Base-by-base conservation (phyloP, 2,113 vertebrate genomes). In the Amia ocellicauda region DNA sequence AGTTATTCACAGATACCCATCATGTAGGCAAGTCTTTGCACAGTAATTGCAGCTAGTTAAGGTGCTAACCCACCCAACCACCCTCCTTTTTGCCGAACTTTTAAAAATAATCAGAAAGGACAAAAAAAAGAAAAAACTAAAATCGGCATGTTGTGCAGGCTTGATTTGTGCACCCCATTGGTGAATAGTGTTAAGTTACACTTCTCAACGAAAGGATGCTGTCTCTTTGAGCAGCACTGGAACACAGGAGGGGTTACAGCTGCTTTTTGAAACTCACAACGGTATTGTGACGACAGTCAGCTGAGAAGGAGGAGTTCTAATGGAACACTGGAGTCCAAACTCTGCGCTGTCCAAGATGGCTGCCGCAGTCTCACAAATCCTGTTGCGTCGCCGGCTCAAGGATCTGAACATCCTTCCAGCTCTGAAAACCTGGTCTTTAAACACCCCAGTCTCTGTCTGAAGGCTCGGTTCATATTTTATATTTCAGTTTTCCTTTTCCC, bases 371-470 rank as follows among this genome's bases (percentile, higher is more conserved):
- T 20, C 4, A 3, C 9, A 8, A 53, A n/a, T 53, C 51, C 24
- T 8, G 5, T 1, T 26, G 24, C 41, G 17, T 53, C 51, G 20
- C 51, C 22, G 16, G 24, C 52, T 27, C 11, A 5, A 42, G 52
- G 60, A 51, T 29, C 36, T 14, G 17, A 26, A 42, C 27, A 23
- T 68, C 67, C 60, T 63, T 75, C 63, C 76, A 81, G 74, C 84
- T n/a, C n/a, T 72, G 84, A 75, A 85, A 70, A 80, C 54, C 58
- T 80, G 65, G 73, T 82, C 60, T 74, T 76, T 69, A 78, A 58
- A 50, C 81, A 63, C 67, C 83, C 77, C 78, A 81, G 75, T 77
- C 69, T 80, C 68, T 80, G 4, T 73, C 80, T 87, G 80, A 86
- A 83, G 49, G 64, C 77, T 75, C 77, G 49, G 41, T 78, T 73